Percentiles rank a stretch among this genome's conserved stretches.
phyloP scores from a whole-genome alignment of 2,797 vertebrate genomes.

The Tangara arthus region DNA sequence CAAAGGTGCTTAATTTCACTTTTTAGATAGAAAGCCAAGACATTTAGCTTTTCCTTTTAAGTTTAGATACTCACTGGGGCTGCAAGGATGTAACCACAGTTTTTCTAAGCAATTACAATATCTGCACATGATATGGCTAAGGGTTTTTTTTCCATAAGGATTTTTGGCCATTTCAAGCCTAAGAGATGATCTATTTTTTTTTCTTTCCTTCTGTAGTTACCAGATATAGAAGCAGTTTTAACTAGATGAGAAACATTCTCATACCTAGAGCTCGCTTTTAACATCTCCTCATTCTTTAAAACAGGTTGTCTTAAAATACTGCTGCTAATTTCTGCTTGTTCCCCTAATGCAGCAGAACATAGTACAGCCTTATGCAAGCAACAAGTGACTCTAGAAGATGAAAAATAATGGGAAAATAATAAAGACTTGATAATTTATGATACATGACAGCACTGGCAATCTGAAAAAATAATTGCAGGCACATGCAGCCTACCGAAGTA shows the following conservation, averaged over 20 bases:
- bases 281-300: slow-evolving; percentile 7
- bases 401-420: not conserved
- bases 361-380: not conserved
- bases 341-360: not conserved
- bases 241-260: not conserved
- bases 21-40: not conserved
- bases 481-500: not conserved
- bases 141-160: not conserved
- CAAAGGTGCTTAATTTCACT: not conserved
- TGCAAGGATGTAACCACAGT: not conserved
- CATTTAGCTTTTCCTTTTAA: not conserved
- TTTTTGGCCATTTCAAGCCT: not conserved
- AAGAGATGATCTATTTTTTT: not conserved
- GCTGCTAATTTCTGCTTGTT: slow-evolving; percentile 12
- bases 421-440: not conserved
- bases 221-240: not conserved
- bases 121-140: not conserved
- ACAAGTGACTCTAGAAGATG: not conserved
- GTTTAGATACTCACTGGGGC: not conserved
- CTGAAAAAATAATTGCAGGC: not conserved
- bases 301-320: slow-evolving; percentile 43
- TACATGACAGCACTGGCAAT: not conserved
- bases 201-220: not conserved
- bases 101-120: not conserved
- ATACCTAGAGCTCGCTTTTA: not conserved